A percentile compares a stretch with the other conserved stretches of the same genome.
Evolutionary conservation across 1,140 invertebrate genomes (phyloP).

Genomic region (Macrobrachium nipponense): DNA sequence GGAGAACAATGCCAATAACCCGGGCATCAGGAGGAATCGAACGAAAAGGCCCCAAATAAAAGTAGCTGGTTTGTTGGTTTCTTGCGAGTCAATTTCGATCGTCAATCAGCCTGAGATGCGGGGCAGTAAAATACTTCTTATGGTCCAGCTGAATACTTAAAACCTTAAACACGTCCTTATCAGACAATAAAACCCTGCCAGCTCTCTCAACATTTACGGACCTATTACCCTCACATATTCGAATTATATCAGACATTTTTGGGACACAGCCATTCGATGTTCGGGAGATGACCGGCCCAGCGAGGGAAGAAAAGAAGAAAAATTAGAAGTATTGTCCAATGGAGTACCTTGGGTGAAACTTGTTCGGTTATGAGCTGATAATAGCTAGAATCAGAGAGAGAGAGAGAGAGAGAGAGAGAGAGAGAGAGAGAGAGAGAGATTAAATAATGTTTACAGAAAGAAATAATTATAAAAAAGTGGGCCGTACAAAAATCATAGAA

Average conservation of each 20-base stretch:
- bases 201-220: not conserved
- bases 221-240: constrained; percentile 17
- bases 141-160: constrained; percentile 22
- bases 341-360: not conserved
- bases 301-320: not conserved
- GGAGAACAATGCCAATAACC: no score
- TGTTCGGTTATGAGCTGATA: not conserved
- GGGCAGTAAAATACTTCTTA: constrained; percentile 11
- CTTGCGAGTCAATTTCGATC: no score
- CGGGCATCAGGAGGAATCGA: no score
- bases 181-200: constrained; percentile 42
- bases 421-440: no score
- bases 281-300: not conserved
- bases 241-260: constrained; percentile 23
- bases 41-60: no score
- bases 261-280: not conserved
- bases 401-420: no score
- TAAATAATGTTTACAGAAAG: no score
- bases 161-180: constrained; percentile 49
- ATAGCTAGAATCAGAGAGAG: not conserved
- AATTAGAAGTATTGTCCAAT: not conserved
- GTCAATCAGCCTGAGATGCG: no score
- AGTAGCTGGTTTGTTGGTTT: no score
- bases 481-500: no score
- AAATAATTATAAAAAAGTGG: not conserved